A percentile compares a stretch with the other conserved stretches of the same genome.
These are phyloP conservation scores for Teleopsis dalmanni DNA, from an alignment of 1,140 invertebrate genomes.

Conservation along the genomic window DNA sequence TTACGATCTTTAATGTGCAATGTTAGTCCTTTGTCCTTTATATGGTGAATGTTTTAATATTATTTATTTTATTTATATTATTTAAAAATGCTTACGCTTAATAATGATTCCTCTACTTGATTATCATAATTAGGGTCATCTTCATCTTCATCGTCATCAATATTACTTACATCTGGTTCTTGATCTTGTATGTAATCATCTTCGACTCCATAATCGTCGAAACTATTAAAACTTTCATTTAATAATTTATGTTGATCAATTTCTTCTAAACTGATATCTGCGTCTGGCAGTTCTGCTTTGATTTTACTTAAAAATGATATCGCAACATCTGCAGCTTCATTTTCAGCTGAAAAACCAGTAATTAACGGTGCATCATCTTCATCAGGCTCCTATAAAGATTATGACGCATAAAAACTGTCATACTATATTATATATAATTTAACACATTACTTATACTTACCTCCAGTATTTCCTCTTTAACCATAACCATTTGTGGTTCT, in stretches of 20 bases:
- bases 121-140: conserved; percentile 31
- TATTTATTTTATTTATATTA: neutral
- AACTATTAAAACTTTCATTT: conserved; percentile 15
- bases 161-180: no score
- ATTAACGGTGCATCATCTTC: neutral
- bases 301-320: neutral
- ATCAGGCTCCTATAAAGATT: neutral
- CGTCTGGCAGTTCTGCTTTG: conserved; percentile 1
- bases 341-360: neutral
- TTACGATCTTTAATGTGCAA: conserved; percentile 41
- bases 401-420: neutral
- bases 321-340: neutral
- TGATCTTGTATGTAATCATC: no score
- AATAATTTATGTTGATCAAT: conserved; percentile 19
- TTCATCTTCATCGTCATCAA: conserved; percentile 18
- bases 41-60: conserved; percentile 6
- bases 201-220: conserved; percentile 18
- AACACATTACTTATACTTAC: neutral
- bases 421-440: neutral
- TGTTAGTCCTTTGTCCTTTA: conserved; percentile 26
- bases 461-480: conserved; percentile 22
- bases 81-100: conserved; percentile 24
- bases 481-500: conserved; percentile 39
- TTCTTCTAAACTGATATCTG: conserved; percentile 13
- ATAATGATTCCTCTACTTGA: conserved; percentile 35